Base-by-base conservation (phyloP, 2,888 invertebrate species). In the Sipha maydis region DNA sequence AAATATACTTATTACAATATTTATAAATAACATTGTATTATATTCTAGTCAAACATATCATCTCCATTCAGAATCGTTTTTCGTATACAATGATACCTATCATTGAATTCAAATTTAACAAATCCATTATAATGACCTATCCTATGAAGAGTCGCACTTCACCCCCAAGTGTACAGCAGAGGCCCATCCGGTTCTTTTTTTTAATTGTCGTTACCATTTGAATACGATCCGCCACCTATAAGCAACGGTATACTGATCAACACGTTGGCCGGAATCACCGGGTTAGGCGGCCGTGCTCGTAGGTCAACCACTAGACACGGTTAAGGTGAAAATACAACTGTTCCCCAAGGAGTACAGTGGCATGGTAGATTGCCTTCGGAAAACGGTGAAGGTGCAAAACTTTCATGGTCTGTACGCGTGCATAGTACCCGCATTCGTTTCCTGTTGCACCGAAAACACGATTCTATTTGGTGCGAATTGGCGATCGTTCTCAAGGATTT, bases 251-350 rank as follows among this genome's bases (percentile, higher is more conserved):
- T 54, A 8, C 9, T 54, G 90, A 25, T 21, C 19, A 97, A 97
- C 92, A 96, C 97, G 91, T 93, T 94, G 31, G 96, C 96, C 90
- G 97, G 97, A 90, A 96, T 96, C 71, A 92, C 96, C 98, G 99
- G 98, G 91, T n/a, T n/a, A n/a, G 99, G 97, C 98, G 2, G 94
- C 96, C 79, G 99, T 99, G 3, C 97, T 98, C 92, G 97, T 98
- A 7, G 99, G 99, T 0, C 99, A 99, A 92, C 99, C 99, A 3
- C 92, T 99, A 90, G 99, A 99, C 92, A 99, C 99, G 9, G 96
- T 99, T 0, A 99, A 99, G 94, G 99, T 99, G 48, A 99, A 99
- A 93, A 97, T 99, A 96, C 99, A 99, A 93, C 97, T 99, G 73
- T 99, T 98, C 92, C 99, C 99, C 0, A 93, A 94, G 17, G 91